Conservation (phyloP, 2,797 vertebrate species). For the Oreochromis grahami region DNA sequence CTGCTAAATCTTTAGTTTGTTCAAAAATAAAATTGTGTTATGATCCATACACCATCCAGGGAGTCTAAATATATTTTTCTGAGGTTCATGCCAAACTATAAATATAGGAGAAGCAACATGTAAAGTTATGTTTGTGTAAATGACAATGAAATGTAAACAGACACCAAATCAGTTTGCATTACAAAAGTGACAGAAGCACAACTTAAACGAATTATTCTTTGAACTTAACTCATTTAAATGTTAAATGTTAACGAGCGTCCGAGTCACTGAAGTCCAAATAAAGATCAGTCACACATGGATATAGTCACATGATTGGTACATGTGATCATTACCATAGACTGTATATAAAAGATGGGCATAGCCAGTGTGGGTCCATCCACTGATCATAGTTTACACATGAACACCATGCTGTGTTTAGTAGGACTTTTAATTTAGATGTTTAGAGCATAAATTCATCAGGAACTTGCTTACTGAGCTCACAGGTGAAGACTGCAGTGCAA, state of each 20-base stretch:
- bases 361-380: accelerated
- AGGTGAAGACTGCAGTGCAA: neutral
- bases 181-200: neutral
- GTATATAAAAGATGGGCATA: neutral
- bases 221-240: neutral
- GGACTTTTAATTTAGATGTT: neutral
- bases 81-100: neutral
- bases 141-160: neutral
- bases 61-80: neutral
- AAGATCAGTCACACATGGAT: neutral
- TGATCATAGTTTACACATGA: neutral
- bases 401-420: neutral
- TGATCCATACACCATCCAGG: neutral
- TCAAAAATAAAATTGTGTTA: neutral
- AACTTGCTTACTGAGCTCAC: neutral
- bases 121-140: neutral
- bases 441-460: accelerated
- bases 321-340: neutral
- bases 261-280: neutral
- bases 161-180: neutral
- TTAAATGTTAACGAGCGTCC: neutral
- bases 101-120: neutral
- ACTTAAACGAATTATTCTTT: neutral
- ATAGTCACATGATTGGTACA: neutral
- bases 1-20: neutral